A percentile compares a stretch with the other conserved stretches of the same genome.
Evolutionary conservation across 2,797 vertebrate species (phyloP).

Genomic region (Acomys russatus): DNA sequence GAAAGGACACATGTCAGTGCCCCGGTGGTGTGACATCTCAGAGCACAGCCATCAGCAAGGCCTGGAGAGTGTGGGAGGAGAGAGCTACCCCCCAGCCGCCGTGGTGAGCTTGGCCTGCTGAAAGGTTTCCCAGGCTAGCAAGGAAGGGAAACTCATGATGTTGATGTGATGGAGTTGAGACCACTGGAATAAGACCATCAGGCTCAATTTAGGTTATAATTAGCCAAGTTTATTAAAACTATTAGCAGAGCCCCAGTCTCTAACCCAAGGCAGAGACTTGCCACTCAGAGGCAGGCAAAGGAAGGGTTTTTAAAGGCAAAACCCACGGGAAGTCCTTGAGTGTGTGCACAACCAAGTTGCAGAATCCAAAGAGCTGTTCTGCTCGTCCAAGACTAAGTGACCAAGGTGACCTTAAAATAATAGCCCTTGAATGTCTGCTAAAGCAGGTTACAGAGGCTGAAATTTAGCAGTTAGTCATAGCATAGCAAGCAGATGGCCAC

Average conservation of each 20-base stretch:
- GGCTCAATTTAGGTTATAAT: not conserved
- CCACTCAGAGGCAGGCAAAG: not conserved
- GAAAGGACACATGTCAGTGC: not conserved
- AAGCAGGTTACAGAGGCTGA: not conserved
- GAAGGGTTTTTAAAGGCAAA: not conserved
- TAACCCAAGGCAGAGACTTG: not conserved
- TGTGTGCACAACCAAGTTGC: not conserved
- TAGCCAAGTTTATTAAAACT: not conserved
- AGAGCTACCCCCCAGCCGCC: not conserved
- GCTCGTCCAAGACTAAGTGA: not conserved
- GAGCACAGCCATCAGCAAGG: not conserved
- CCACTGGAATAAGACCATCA: not conserved
- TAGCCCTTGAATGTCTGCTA: not conserved
- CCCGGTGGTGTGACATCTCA: fast-evolving
- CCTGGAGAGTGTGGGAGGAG: not conserved
- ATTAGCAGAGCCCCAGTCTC: not conserved
- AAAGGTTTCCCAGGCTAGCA: not conserved
- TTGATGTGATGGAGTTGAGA: not conserved
- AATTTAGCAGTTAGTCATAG: not conserved
- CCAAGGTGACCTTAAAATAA: not conserved
- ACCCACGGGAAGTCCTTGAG: not conserved
- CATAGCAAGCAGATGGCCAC: not conserved
- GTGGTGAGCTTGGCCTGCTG: not conserved
- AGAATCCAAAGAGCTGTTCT: not conserved
- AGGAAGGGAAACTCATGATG: not conserved